Percentiles rank a stretch among this genome's conserved stretches.
Evolutionary conservation across 2,888 invertebrate genomes (phyloP).

Genomic region (Hedya salicella): DNA sequence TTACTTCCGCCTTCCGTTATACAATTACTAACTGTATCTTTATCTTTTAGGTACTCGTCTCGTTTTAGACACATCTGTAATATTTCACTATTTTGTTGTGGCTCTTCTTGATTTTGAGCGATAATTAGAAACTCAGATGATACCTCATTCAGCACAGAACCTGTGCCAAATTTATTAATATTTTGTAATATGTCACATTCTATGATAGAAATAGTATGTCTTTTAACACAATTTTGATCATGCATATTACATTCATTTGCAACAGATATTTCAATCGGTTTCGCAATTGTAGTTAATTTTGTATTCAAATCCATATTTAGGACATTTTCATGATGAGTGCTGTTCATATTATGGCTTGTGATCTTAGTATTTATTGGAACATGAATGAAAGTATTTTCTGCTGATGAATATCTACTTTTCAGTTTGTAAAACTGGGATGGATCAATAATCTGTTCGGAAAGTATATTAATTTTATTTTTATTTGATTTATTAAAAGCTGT

Average conservation of each 20-base stretch:
- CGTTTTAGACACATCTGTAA: background rate
- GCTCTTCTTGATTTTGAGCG: background rate
- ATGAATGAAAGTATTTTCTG: constrained; percentile 50
- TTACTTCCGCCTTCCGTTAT: background rate
- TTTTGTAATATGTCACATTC: background rate
- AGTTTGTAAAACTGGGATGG: constrained; percentile 51
- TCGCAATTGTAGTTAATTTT: too few species aligned
- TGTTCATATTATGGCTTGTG: constrained; percentile 44
- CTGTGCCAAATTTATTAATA: background rate
- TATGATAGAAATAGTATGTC: background rate
- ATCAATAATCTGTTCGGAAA: constrained; percentile 61
- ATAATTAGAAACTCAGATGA: background rate
- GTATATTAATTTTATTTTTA: constrained; percentile 54
- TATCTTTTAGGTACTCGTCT: background rate
- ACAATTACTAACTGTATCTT: background rate
- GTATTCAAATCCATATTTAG: constrained; percentile 1
- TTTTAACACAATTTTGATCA: constrained; percentile 8
- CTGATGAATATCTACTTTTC: constrained; percentile 45
- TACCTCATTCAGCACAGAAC: background rate
- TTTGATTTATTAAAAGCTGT: constrained; percentile 23
- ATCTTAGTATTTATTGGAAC: constrained; percentile 54
- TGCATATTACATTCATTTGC: background rate
- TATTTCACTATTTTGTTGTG: background rate
- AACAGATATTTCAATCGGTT: background rate
- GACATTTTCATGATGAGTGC: constrained; percentile 17